Evolutionary conservation across 2,113 vertebrate species (phyloP).

Genomic region (Callithrix jacchus): DNA sequence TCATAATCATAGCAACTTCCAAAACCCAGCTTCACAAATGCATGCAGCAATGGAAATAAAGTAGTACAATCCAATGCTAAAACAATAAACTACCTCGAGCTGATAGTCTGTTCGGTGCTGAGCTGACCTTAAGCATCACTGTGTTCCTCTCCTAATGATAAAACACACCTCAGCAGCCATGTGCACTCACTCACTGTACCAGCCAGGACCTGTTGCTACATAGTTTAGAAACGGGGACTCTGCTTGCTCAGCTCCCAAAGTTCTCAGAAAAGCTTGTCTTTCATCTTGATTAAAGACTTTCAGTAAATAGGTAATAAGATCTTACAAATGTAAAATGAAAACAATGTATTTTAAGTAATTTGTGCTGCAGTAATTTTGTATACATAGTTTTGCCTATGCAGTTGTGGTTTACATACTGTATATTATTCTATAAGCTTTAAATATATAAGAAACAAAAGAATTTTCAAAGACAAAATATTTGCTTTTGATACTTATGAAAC

Average conservation of each 20-base stretch:
- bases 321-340: not conserved
- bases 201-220: rapidly evolving
- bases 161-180: not conserved
- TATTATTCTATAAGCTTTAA: not conserved
- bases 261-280: not conserved
- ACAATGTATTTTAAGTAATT: not conserved
- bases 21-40: not conserved
- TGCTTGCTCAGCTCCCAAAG: not conserved
- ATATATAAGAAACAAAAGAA: constrained; percentile 22
- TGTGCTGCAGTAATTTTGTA: not conserved
- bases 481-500: not conserved
- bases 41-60: not conserved
- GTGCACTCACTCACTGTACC: not conserved
- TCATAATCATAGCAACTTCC: not conserved
- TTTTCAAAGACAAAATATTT: constrained; percentile 35
- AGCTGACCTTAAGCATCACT: not conserved
- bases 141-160: not conserved
- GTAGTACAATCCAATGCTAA: not conserved
- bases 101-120: not conserved
- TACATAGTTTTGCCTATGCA: not conserved
- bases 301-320: not conserved
- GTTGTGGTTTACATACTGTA: not conserved
- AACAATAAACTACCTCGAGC: not conserved
- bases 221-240: not conserved
- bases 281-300: not conserved